These are phyloP conservation scores for Sander vitreus DNA, from an alignment of 2,113 vertebrate species.

Conservation along the genomic window DNA sequence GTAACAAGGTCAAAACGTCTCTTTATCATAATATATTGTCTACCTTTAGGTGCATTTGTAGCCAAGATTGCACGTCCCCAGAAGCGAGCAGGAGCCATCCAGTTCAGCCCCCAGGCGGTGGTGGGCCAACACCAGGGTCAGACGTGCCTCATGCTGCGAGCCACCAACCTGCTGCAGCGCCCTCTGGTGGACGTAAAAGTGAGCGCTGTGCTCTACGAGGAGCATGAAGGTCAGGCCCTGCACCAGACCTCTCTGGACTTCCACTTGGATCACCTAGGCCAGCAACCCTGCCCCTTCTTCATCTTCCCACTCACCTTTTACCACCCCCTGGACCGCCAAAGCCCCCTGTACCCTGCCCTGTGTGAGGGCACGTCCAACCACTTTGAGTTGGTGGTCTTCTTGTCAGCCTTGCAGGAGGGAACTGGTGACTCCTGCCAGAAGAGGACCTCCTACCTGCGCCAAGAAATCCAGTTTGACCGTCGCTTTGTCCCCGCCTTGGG, in stretches of 20 bases:
- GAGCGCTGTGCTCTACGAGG: slow-evolving; percentile 93
- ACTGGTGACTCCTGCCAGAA: slow-evolving; percentile 95
- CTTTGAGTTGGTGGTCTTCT: slow-evolving; percentile 94
- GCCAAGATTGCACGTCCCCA: slow-evolving; percentile 98
- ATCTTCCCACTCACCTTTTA: slow-evolving; percentile 94
- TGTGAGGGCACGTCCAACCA: slow-evolving; percentile 84
- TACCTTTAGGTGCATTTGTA: slow-evolving; percentile 93
- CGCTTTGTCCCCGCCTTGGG: slow-evolving; percentile 87
- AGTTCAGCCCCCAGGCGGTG: slow-evolving; percentile 91
- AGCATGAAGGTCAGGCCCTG: slow-evolving; percentile 88
- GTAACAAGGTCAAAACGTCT: background rate
- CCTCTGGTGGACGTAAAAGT: slow-evolving; percentile 91
- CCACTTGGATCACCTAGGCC: slow-evolving; percentile 87
- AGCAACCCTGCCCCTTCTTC: slow-evolving; percentile 91
- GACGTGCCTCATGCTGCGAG: slow-evolving; percentile 91
- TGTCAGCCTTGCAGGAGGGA: slow-evolving; percentile 94
- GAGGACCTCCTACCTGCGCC: slow-evolving; percentile 94
- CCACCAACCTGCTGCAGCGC: slow-evolving; percentile 90
- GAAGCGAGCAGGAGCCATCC: slow-evolving; percentile 92
- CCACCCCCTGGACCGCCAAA: slow-evolving; percentile 88
- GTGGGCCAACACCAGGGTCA: slow-evolving; percentile 89
- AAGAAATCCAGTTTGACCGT: slow-evolving; percentile 92
- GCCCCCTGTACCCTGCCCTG: slow-evolving; percentile 89
- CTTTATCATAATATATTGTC: background rate
- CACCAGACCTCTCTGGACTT: slow-evolving; percentile 94